phyloP scores from a whole-genome alignment of 2,797 vertebrate genomes.

The Darevskia nairensis region DNA sequence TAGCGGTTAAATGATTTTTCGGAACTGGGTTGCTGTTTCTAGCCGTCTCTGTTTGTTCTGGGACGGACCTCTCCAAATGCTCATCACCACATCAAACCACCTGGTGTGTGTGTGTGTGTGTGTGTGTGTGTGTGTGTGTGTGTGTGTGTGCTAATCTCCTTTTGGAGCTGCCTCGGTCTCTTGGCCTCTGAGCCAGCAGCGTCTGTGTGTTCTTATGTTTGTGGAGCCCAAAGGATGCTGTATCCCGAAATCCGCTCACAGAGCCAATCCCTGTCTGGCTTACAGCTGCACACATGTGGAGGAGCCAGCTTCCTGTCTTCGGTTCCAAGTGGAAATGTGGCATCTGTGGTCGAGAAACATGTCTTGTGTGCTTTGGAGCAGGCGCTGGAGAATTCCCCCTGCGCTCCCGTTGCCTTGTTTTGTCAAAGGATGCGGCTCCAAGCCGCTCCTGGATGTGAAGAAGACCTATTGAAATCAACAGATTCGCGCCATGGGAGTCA shows the following conservation, averaged over 20 bases:
- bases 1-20: conserved; percentile 6
- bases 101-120: neutral
- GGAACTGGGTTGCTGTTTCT: conserved; percentile 17
- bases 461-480: neutral
- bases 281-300: neutral
- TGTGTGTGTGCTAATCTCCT: neutral
- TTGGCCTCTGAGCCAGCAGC: rapidly evolving
- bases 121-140: neutral
- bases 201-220: neutral
- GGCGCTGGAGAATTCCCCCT: conserved; percentile 11
- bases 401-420: neutral
- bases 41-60: conserved; percentile 21
- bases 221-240: rapidly evolving
- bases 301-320: conserved; percentile 46
- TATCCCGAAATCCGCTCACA: conserved; percentile 20
- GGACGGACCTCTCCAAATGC: neutral
- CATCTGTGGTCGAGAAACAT: conserved; percentile 12
- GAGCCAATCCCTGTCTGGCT: conserved; percentile 3
- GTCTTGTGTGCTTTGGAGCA: conserved; percentile 24
- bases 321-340: conserved; percentile 45
- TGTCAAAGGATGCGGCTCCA: neutral
- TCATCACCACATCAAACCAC: neutral
- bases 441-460: neutral
- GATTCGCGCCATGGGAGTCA: neutral
- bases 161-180: neutral